Evolutionary conservation across 1,140 invertebrate genomes (phyloP).

Genomic region (Drosophila tropicalis): DNA sequence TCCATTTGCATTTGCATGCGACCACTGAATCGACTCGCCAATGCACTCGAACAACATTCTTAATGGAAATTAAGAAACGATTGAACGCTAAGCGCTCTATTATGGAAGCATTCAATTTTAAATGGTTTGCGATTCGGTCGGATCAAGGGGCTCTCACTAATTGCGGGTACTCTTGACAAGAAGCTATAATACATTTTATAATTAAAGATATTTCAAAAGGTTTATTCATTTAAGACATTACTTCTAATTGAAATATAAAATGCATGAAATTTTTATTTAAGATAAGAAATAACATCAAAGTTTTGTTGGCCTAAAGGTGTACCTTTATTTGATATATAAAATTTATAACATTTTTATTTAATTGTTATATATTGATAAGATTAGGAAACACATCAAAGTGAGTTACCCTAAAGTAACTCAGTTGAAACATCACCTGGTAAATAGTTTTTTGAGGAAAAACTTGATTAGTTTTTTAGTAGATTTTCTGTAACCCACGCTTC

Average conservation of each 20-base stretch:
- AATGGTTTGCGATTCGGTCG: constrained; percentile 24
- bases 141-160: constrained; percentile 46
- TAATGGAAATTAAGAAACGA: constrained; percentile 65
- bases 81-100: constrained; percentile 70
- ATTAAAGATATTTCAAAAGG: neutral
- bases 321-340: too few species aligned
- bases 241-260: too few species aligned
- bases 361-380: neutral
- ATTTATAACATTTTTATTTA: too few species aligned
- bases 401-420: too few species aligned
- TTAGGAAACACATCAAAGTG: neutral
- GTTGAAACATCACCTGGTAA: too few species aligned
- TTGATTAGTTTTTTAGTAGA: too few species aligned
- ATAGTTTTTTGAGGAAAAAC: too few species aligned
- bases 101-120: constrained; percentile 52
- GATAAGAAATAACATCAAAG: too few species aligned
- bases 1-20: constrained; percentile 34
- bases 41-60: constrained; percentile 29
- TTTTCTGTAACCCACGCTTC: too few species aligned
- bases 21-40: constrained; percentile 10
- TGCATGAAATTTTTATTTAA: too few species aligned
- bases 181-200: neutral
- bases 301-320: too few species aligned
- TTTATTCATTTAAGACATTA: neutral
- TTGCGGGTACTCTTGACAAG: constrained; percentile 47